These are phyloP conservation scores for Polypedilum pembai DNA, from an alignment of 1,140 invertebrate genomes.

Conservation along the genomic window DNA sequence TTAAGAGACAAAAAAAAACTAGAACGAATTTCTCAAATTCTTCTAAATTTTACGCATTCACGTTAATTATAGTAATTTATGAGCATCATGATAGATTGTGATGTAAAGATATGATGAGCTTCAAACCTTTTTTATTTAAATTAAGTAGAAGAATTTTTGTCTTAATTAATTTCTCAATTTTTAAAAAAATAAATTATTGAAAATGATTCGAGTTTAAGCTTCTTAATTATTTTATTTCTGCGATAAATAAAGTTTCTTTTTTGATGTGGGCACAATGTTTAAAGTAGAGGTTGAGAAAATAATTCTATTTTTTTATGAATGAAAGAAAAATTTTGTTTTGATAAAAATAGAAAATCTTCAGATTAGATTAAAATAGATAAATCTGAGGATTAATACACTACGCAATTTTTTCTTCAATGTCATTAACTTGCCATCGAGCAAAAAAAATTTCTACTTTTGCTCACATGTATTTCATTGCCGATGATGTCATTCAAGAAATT, in stretches of 20 bases:
- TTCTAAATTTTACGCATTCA: constrained; percentile 7
- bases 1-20: not conserved
- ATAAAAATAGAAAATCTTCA: not conserved
- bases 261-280: too few relatives aligned
- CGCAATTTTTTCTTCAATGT: not conserved
- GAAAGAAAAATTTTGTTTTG: too few relatives aligned
- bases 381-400: not conserved
- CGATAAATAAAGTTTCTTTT: too few relatives aligned
- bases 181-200: too few relatives aligned
- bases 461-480: not conserved
- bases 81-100: not conserved
- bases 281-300: too few relatives aligned
- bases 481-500: constrained; percentile 19
- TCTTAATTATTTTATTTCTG: too few relatives aligned
- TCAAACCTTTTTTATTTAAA: too few relatives aligned
- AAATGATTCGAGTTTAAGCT: too few relatives aligned
- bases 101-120: constrained; percentile 6
- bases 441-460: not conserved
- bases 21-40: constrained; percentile 13
- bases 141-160: too few relatives aligned
- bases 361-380: not conserved
- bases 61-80: constrained; percentile 8
- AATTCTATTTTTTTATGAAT: too few relatives aligned
- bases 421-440: not conserved
- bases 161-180: too few relatives aligned